Conservation (phyloP, 2,888 invertebrate genomes). For the Cryptocephalus moraei region DNA sequence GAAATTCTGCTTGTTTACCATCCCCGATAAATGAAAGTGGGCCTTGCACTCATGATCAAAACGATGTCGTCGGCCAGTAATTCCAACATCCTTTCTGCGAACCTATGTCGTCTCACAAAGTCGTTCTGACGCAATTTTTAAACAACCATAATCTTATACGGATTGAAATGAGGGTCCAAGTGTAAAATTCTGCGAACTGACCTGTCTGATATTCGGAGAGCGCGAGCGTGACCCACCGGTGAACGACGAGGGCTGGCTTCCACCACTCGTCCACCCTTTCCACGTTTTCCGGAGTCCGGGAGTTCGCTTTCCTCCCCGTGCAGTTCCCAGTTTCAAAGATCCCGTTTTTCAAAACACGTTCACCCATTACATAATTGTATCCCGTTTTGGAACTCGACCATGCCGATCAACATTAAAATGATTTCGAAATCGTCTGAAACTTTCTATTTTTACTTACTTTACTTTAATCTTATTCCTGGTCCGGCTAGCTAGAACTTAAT, state of each 20-base stretch:
- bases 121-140: conserved; percentile 2
- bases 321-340: not conserved
- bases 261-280: too few species aligned
- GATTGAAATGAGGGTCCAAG: conserved; percentile 1
- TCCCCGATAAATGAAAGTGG: too few species aligned
- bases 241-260: too few species aligned
- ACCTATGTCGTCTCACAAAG: conserved; percentile 3
- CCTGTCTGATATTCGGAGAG: conserved; percentile 3
- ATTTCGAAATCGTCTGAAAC: conserved; percentile 2
- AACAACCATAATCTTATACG: conserved; percentile 2
- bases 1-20: too few species aligned
- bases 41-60: too few species aligned
- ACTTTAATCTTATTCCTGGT: too few species aligned
- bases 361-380: not conserved
- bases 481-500: too few species aligned
- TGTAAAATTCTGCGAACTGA: conserved; percentile 3
- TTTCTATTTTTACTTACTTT: too few species aligned
- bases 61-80: too few species aligned
- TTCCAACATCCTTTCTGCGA: conserved; percentile 2
- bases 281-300: too few species aligned
- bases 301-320: conserved; percentile 3
- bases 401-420: conserved; percentile 3
- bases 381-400: not conserved
- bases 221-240: too few species aligned
- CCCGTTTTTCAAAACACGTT: conserved; percentile 2